Percentiles rank a stretch among this genome's conserved stretches.
Evolutionary conservation across 2,888 invertebrate species (phyloP).

Genomic region (Meandrusa payeni): DNA sequence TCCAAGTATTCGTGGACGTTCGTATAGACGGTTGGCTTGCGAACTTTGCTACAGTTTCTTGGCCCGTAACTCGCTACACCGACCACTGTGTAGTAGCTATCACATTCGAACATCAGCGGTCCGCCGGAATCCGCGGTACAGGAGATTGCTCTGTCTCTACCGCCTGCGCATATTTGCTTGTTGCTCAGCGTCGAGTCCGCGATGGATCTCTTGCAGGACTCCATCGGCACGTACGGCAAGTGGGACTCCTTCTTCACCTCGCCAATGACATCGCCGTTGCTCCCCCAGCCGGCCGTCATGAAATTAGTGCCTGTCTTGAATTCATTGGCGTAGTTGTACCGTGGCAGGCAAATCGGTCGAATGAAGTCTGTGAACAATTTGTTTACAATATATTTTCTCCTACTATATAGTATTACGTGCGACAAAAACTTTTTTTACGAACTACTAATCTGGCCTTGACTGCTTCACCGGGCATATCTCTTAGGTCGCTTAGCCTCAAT

Average conservation of each 20-base stretch:
- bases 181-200: slow-evolving; percentile 33
- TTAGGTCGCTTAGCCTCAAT: no score
- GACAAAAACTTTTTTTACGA: no score
- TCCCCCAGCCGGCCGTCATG: slow-evolving; percentile 68
- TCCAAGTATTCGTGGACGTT: slow-evolving; percentile 57
- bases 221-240: slow-evolving; percentile 33
- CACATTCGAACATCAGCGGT: slow-evolving; percentile 64
- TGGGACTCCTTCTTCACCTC: slow-evolving; percentile 38
- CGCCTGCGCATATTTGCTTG: slow-evolving; percentile 61
- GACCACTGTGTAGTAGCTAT: slow-evolving; percentile 32
- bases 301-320: slow-evolving; percentile 31
- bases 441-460: no score
- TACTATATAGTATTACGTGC: no score
- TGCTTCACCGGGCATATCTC: no score
- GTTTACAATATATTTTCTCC: no score
- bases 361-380: slow-evolving; percentile 49
- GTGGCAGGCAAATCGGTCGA: slow-evolving; percentile 44
- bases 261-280: slow-evolving; percentile 50
- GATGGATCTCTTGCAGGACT: slow-evolving; percentile 26
- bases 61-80: slow-evolving; percentile 85
- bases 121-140: slow-evolving; percentile 82
- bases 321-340: slow-evolving; percentile 28
- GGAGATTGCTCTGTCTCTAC: slow-evolving; percentile 54
- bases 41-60: slow-evolving; percentile 77
- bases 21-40: slow-evolving; percentile 35